phyloP scores from a whole-genome alignment of 2,113 vertebrate species.

The Paramisgurnus dabryanus region DNA sequence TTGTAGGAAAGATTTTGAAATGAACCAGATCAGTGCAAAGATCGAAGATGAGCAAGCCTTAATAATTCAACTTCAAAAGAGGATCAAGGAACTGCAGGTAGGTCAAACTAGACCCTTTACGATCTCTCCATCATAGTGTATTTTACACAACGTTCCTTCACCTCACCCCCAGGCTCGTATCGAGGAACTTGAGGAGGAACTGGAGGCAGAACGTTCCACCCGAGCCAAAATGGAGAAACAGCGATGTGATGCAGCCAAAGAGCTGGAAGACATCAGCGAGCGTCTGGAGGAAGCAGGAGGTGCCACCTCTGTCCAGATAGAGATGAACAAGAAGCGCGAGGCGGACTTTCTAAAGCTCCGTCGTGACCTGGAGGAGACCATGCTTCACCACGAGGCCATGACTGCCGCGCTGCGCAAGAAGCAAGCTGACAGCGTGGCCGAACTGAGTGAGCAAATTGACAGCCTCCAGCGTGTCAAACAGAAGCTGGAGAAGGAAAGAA shows the following conservation, averaged over 20 bases:
- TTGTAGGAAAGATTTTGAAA: conserved; percentile 91
- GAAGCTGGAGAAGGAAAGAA: conserved; percentile 91
- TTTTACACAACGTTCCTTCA: not conserved
- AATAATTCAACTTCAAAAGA: conserved; percentile 87
- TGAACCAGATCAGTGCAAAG: conserved; percentile 81
- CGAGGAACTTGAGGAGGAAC: conserved; percentile 91
- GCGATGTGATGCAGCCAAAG: conserved; percentile 81
- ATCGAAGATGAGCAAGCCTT: conserved; percentile 87
- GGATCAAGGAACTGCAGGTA: conserved; percentile 93
- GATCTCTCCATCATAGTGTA: not conserved
- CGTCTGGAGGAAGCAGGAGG: conserved; percentile 88
- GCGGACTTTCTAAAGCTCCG: conserved; percentile 82
- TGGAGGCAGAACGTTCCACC: conserved; percentile 84
- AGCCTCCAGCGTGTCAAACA: conserved; percentile 88
- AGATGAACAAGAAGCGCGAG: conserved; percentile 89
- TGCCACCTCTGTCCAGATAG: conserved; percentile 78
- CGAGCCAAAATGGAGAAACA: conserved; percentile 90
- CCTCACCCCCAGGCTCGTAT: conserved; percentile 77
- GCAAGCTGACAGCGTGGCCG: conserved; percentile 80
- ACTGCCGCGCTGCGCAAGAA: conserved; percentile 83
- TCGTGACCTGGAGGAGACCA: conserved; percentile 88
- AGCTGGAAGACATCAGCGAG: conserved; percentile 91
- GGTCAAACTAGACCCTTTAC: not conserved
- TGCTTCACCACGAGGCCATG: conserved; percentile 82
- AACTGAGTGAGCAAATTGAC: conserved; percentile 89